A percentile compares a stretch with the other conserved stretches of the same genome.
phyloP scores from a whole-genome alignment of 92 coral and sea anemone genomes.

The Epizoanthus ramosus region DNA sequence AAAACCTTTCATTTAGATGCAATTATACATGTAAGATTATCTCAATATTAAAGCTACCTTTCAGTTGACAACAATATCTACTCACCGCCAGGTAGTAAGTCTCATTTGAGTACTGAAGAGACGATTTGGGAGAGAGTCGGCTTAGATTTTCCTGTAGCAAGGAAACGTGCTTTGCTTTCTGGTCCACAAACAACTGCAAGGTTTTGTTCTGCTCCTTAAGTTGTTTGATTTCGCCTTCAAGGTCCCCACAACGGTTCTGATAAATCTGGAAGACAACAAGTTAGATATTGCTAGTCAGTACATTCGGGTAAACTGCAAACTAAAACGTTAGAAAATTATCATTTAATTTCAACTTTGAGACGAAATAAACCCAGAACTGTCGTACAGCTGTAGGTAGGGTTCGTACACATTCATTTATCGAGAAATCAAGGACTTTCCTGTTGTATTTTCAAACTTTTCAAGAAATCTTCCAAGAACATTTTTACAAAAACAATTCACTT shows the following conservation, averaged over 20 bases:
- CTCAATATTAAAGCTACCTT: too few relatives aligned
- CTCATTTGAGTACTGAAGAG: background rate
- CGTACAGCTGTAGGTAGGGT: too few relatives aligned
- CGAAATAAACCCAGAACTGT: too few relatives aligned
- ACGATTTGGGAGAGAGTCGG: slow-evolving; percentile 21
- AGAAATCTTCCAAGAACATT: background rate
- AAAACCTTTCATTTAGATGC: too few relatives aligned
- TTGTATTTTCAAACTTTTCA: background rate
- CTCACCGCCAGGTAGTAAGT: background rate
- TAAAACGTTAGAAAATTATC: background rate
- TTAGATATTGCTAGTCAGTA: background rate
- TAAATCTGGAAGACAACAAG: background rate
- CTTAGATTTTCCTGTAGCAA: slow-evolving; percentile 29
- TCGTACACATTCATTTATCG: background rate
- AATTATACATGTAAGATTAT: too few relatives aligned
- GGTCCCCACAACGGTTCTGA: slow-evolving; percentile 29
- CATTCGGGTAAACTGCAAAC: background rate
- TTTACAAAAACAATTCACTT: too few relatives aligned
- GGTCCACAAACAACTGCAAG: slow-evolving; percentile 15
- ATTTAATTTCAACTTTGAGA: too few relatives aligned
- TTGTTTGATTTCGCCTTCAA: slow-evolving; percentile 48
- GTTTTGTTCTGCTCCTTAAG: slow-evolving; percentile 33
- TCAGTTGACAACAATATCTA: too few relatives aligned
- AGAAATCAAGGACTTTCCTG: background rate
- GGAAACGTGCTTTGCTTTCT: slow-evolving; percentile 39